Base-by-base conservation (phyloP, 1,140 invertebrate species). In the Leptopilina boulardi region DNA sequence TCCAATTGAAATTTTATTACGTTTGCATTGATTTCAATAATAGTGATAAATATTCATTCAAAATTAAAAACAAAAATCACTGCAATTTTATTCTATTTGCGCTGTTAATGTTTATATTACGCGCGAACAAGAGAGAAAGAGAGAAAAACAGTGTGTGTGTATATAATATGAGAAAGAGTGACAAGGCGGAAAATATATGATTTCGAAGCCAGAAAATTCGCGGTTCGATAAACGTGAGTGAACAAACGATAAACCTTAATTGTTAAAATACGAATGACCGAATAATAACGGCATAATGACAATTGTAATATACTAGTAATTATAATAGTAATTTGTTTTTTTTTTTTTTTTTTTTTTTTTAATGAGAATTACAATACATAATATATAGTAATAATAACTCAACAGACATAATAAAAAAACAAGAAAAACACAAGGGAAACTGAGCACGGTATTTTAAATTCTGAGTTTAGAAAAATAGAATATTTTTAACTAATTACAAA, bases 371-470 rank as follows among this genome's bases (percentile, higher is more conserved):
- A 78, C 38, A 73, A 42, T 74, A 77, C n/a, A 80, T 75, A 76
- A 77, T 79, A 82, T n/a, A 80, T 78, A 73, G 41, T 83, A 82
- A 78, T 76, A 82, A 80, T 80, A 82, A 73, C 73, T 84, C 74
- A 85, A 87, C 84, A 82, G 71, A 83, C 81, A 85, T 83, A 79
- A 82, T 11, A 82, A 83, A 81, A 73, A 79, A 80, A 81, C 21
- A 56, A 56, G 54, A n/a, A 56, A 56, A 56, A 56, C 54, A 56
- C 54, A 66, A 34, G 34, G 15, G 54, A 18, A 19, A 13, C n/a
- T 47, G 56, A 74, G 59, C 75, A 19, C 26, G 70, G 71, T 30
- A 34, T 66, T 66, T 66, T 15, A 34, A 66, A 66, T 8, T 66
- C 59, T 66, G 11, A 66, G 59, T 30, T 13, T 9, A 19, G 13